Percentiles rank a stretch among this genome's conserved stretches.
phyloP scores from a whole-genome alignment of 2,113 vertebrate genomes.

The Colius striatus region DNA sequence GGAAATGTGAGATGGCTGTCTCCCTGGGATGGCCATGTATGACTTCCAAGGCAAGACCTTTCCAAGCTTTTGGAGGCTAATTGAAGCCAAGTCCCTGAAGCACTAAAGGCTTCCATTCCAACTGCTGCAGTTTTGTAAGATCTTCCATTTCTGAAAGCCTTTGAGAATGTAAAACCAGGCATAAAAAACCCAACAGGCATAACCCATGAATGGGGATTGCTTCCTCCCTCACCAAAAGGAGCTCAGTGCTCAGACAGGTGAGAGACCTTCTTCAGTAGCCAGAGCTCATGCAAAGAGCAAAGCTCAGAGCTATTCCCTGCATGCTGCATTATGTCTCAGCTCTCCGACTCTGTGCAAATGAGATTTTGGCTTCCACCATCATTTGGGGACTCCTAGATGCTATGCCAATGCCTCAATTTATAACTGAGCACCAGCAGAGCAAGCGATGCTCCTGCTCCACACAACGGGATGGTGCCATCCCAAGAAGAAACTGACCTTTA shows the following conservation, averaged over 20 bases:
- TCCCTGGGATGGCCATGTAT: background rate
- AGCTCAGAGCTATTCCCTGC: background rate
- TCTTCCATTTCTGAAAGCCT: background rate
- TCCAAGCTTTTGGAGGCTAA: background rate
- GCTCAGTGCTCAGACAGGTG: background rate
- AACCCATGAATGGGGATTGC: background rate
- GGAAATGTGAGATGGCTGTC: background rate
- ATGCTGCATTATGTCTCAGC: background rate
- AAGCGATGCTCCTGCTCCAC: background rate
- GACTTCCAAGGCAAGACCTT: background rate
- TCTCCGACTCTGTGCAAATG: background rate
- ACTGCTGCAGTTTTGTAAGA: background rate
- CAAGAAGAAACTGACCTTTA: background rate
- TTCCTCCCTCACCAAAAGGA: background rate
- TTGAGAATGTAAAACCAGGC: background rate
- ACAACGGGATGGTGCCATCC: accelerated
- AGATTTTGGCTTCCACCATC: background rate
- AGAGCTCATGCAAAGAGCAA: background rate
- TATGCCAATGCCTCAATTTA: background rate
- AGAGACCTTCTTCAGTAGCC: background rate
- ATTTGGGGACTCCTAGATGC: background rate
- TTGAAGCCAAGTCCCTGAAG: background rate
- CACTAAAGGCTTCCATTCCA: background rate
- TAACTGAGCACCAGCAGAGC: accelerated
- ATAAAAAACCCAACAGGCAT: background rate